Percentiles rank a stretch among this genome's conserved stretches.
These are phyloP conservation scores for Lamellibrachia satsuma DNA, from an alignment of 2,888 invertebrate genomes.

Conservation along the genomic window DNA sequence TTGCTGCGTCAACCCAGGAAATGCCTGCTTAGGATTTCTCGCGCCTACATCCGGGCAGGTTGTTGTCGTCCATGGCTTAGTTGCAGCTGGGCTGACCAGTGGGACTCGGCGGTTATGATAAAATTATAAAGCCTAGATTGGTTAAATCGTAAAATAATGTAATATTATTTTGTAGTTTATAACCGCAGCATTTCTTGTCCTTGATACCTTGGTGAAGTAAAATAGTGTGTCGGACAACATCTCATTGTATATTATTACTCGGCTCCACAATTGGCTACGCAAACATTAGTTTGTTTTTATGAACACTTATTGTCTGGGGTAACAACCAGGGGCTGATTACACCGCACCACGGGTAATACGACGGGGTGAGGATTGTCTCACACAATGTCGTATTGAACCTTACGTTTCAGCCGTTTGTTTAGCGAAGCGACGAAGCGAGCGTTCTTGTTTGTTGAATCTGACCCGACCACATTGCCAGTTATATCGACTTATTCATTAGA, in stretches of 20 bases:
- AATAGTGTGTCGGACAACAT: not conserved
- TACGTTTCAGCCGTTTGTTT: not conserved
- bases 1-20: not conserved
- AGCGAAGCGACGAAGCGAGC: not conserved
- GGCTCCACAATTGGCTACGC: not conserved
- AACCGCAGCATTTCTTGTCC: not conserved
- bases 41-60: not conserved
- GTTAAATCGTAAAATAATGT: not conserved
- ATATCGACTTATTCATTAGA: too few relatives aligned
- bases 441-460: too few relatives aligned
- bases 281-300: not conserved
- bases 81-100: not conserved
- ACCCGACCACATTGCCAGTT: too few relatives aligned
- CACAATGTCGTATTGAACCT: not conserved
- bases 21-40: not conserved
- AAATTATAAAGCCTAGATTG: not conserved
- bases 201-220: not conserved
- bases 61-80: not conserved
- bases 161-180: constrained; percentile 9
- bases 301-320: constrained; percentile 14
- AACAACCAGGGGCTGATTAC: constrained; percentile 8
- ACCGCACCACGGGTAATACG: constrained; percentile 7
- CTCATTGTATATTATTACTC: not conserved
- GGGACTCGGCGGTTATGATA: not conserved
- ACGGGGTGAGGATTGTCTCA: not conserved